Evolutionary conservation across 2,113 vertebrate genomes (phyloP).

Genomic region (Turdus rufiventris): DNA sequence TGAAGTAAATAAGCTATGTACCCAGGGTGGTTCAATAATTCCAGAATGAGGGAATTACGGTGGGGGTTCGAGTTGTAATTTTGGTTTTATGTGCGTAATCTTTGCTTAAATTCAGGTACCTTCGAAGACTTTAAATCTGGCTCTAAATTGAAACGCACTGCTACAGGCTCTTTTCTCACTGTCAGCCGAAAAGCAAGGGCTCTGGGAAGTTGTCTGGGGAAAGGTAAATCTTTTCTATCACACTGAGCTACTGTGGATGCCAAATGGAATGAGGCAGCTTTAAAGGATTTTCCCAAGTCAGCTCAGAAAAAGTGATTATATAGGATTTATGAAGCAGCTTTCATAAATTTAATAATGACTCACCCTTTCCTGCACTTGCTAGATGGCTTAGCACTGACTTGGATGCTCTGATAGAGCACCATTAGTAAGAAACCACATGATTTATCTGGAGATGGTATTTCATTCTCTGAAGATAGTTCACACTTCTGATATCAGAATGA

Average conservation of each 20-base stretch:
- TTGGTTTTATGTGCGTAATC: slow-evolving; percentile 33
- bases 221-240: slow-evolving; percentile 57
- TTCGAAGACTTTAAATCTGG: background rate
- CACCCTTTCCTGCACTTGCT: slow-evolving; percentile 26
- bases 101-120: slow-evolving; percentile 13
- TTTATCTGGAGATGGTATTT: slow-evolving; percentile 26
- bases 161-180: background rate
- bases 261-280: slow-evolving; percentile 46
- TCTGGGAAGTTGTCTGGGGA: slow-evolving; percentile 27
- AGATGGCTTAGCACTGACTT: slow-evolving; percentile 39
- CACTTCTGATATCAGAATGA: background rate
- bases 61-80: background rate
- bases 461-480: background rate
- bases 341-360: slow-evolving; percentile 58
- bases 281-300: slow-evolving; percentile 61
- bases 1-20: background rate
- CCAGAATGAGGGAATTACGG: background rate
- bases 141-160: background rate
- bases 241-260: slow-evolving; percentile 35
- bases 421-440: background rate
- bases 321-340: slow-evolving; percentile 50
- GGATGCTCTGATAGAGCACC: background rate
- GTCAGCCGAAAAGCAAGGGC: slow-evolving; percentile 38
- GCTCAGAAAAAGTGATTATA: slow-evolving; percentile 56
- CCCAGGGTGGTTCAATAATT: background rate